Percentiles rank a stretch among this genome's conserved stretches.
Conservation (phyloP, 23 tunicate genomes). For the Diplosoma virens region DNA sequence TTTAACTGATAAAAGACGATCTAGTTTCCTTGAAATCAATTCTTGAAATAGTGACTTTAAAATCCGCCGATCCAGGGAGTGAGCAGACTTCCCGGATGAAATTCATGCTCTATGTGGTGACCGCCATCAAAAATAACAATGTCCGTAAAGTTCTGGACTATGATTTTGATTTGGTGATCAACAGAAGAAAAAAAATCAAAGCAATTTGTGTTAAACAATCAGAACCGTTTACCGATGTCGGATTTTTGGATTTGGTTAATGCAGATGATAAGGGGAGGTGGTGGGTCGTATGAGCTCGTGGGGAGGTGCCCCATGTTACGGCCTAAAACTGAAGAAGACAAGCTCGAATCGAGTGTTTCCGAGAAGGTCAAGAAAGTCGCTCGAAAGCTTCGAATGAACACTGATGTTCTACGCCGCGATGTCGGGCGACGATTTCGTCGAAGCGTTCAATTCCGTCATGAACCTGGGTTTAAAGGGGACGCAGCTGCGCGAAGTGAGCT, state of each 20-base stretch:
- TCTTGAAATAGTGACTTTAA: conserved; percentile 35
- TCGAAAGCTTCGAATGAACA: conserved; percentile 70
- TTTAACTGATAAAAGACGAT: conserved; percentile 78
- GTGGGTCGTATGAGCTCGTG: conserved; percentile 93
- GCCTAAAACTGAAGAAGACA: not conserved
- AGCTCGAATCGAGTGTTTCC: conserved; percentile 18
- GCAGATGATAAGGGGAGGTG: conserved; percentile 63
- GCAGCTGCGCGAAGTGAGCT: conserved; percentile 64
- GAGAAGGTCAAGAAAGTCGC: conserved; percentile 49
- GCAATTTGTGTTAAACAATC: not conserved
- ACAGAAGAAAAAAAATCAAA: conserved; percentile 64
- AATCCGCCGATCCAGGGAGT: conserved; percentile 22
- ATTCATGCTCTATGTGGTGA: conserved; percentile 68
- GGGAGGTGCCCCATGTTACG: conserved; percentile 75
- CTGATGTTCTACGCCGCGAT: conserved; percentile 84
- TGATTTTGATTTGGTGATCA: conserved; percentile 42
- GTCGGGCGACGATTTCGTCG: conserved; percentile 54
- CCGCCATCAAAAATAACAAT: conserved; percentile 81
- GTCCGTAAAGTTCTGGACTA: conserved; percentile 64
- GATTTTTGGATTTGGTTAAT: conserved; percentile 68
- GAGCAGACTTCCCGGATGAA: conserved; percentile 45
- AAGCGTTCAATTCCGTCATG: conserved; percentile 60
- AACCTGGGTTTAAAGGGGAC: conserved; percentile 55
- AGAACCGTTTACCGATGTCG: conserved; percentile 55
- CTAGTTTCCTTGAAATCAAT: conserved; percentile 48